Evolutionary conservation across 2,113 vertebrate genomes (phyloP), one percentile per base, ranked within the genome.

Genomic region (Pitta sordida): DNA sequence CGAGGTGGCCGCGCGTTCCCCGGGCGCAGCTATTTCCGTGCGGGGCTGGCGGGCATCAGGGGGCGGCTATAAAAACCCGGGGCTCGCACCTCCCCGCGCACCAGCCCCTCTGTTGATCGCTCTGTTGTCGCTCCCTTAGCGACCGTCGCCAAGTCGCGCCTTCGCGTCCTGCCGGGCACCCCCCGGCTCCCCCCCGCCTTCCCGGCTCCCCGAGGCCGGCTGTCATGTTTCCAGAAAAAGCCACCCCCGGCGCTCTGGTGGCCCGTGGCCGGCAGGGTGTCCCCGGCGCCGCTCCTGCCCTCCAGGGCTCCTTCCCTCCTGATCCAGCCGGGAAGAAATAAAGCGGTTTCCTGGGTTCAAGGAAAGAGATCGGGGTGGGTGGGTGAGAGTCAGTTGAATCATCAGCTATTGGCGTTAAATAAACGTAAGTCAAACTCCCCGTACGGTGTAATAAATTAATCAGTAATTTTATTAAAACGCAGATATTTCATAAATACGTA

Each of bases 121-220:
- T 79, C 88, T 97, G 95, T 97, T 97, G 96, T 97, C 94, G 80
- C 95, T 96, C 92, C 93, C 97, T 95, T 97, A 95, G 94, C 96
- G 97, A 97, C 97, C 85, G 95, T 83, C 96, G 91, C 96, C 95
- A 96, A 88, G 94, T 96, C 94, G 97, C 96, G 95, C 95, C 94
- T 97, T 92, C 95, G 48, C 30, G 36, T 94, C 85, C 95, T 93
- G 91, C 88, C 76, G 75, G 49, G 32, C 55, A 34, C 10, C 51
- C 51, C 30, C 27, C n/a, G 32, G 16, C 26, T 3, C 27, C 8
- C 20, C 48, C 52, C 48, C 37, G 44, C 43, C 8, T 19, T 30
- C 41, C 53, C 75, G 34, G 63, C 65, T 82, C 76, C 63, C 73
- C 73, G 71, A 4, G 82, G 86, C 94, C 96, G 93, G 77, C 95